Conservation (phyloP, 2,888 invertebrate species). For the Cephus spinipes region DNA sequence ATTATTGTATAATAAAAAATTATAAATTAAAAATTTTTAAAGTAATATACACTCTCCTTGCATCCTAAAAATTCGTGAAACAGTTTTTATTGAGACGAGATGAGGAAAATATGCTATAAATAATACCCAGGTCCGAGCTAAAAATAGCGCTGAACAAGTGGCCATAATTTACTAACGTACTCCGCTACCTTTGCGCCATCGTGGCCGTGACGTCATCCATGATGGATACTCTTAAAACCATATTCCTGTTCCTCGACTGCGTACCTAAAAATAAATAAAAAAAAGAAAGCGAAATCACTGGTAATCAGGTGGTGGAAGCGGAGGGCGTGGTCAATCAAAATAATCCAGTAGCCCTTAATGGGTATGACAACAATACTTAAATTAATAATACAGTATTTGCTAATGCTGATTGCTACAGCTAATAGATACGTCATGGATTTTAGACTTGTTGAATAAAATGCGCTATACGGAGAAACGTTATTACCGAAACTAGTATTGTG, state of each 20-base stretch:
- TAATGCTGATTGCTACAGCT: background rate
- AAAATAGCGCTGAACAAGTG: conserved; percentile 2
- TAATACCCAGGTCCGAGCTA: background rate
- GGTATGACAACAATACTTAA: background rate
- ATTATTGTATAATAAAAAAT: background rate
- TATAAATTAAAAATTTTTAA: too few species aligned
- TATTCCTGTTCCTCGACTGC: conserved; percentile 45
- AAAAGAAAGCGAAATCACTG: conserved; percentile 11
- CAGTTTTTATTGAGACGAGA: background rate
- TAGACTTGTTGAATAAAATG: background rate
- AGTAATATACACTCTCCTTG: background rate
- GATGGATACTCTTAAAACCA: conserved; percentile 60
- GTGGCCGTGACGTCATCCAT: conserved; percentile 35
- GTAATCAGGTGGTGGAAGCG: background rate
- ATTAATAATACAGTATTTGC: background rate
- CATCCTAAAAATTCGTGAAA: background rate
- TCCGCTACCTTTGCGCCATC: background rate
- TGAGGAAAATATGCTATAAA: background rate
- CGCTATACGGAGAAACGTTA: background rate
- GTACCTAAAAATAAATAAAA: conserved; percentile 6
- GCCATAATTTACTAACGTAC: conserved; percentile 13
- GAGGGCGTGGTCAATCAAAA: background rate
- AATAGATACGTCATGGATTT: background rate
- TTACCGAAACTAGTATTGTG: background rate
- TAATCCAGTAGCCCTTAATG: background rate